Evolutionary conservation across 2,113 vertebrate species (phyloP).

Genomic region (Dendropsophus ebraccatus): DNA sequence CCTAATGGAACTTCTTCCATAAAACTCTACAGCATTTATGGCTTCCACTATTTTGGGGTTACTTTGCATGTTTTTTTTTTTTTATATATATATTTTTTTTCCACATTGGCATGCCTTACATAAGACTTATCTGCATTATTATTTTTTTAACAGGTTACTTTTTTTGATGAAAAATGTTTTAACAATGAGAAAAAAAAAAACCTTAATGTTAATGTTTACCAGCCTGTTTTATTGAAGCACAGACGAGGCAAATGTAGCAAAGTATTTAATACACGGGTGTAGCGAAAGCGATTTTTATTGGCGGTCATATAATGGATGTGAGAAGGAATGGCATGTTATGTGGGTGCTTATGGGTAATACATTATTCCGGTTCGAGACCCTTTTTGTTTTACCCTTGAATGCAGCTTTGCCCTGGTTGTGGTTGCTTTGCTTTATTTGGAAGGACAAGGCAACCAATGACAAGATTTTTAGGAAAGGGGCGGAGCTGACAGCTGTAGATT

Average conservation of each 20-base stretch:
- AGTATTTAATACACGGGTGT: background rate
- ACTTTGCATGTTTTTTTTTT: background rate
- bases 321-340: background rate
- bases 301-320: slow-evolving; percentile 1
- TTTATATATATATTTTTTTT: background rate
- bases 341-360: slow-evolving; percentile 4
- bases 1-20: background rate
- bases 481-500: background rate
- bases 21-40: background rate
- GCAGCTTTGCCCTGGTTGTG: background rate
- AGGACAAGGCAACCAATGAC: background rate
- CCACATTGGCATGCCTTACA: slow-evolving; percentile 15
- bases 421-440: background rate
- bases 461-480: background rate
- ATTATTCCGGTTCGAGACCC: background rate
- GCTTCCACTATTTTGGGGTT: background rate
- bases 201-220: background rate
- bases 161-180: slow-evolving; percentile 5
- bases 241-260: background rate
- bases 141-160: background rate
- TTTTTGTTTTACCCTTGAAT: background rate
- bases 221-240: slow-evolving; percentile 1
- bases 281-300: slow-evolving; percentile 7
- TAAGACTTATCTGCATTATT: background rate
- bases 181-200: background rate